phyloP scores from a whole-genome alignment of 2,113 vertebrate species.

The Oncorhynchus gorbuscha region DNA sequence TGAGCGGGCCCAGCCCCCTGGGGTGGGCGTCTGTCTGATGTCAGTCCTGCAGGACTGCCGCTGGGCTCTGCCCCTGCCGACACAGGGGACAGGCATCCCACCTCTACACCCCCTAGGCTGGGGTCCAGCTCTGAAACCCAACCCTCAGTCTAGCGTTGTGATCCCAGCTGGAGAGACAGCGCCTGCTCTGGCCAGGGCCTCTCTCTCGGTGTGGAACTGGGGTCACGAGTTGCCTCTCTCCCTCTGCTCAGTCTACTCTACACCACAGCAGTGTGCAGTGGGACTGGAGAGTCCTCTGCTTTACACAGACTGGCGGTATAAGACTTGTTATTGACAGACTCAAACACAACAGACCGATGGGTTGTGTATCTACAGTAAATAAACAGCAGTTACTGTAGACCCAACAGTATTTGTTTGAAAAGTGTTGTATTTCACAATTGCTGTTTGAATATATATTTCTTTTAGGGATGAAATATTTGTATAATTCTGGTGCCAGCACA shows the following conservation, averaged over 20 bases:
- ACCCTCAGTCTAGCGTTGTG: slow-evolving; percentile 65
- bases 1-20: slow-evolving; percentile 31
- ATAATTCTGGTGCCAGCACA: too few species aligned
- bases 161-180: slow-evolving; percentile 76
- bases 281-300: not conserved
- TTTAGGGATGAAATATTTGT: too few species aligned
- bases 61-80: slow-evolving; percentile 22
- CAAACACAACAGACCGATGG: too few species aligned
- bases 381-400: too few species aligned
- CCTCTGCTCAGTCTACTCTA: slow-evolving; percentile 32
- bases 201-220: slow-evolving; percentile 58
- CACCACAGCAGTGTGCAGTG: not conserved
- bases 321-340: too few species aligned
- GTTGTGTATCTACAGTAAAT: too few species aligned
- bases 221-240: slow-evolving; percentile 59
- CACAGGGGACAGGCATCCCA: slow-evolving; percentile 54
- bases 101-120: slow-evolving; percentile 56
- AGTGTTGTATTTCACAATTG: too few species aligned
- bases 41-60: slow-evolving; percentile 53
- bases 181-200: slow-evolving; percentile 56
- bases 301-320: not conserved
- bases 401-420: too few species aligned
- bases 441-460: too few species aligned
- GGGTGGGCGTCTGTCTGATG: slow-evolving; percentile 68
- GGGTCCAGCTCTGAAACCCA: slow-evolving; percentile 70